Evolutionary conservation across 35 echinoderm and acorn worm species (phyloP), one percentile per base, ranked within the genome.

Genomic region (Eucidaris tribuloides): DNA sequence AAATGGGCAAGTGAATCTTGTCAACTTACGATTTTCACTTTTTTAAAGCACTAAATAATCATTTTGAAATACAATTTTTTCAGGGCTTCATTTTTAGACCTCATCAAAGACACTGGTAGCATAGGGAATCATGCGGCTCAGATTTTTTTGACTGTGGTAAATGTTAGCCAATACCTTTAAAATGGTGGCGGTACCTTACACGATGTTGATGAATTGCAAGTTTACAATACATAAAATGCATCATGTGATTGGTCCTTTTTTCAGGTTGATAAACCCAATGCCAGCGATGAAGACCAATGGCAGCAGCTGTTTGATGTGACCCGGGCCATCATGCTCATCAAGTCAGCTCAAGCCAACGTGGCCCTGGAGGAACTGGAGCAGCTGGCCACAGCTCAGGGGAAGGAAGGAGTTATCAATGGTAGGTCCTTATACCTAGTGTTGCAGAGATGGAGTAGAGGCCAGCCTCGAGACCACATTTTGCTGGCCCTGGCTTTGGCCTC

Each of bases 291-390:
- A 7, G 93, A 96, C 3, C 74, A 81, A 39, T 46, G 85, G 46
- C 59, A 82, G 31, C 77, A 93, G 83, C 62, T 99, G 46, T 99
- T 92, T 76, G 91, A 99, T 56, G 82, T 93, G 3, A 76, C 84
- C 14, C 83, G 83, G 59, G 62, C 96, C 17, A 83, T 99, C 29
- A 93, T 99, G 96, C 87, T 83, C 65, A 64, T 93, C 6, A 99
- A 99, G 81, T 78, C 55, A 0, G 76, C 87, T 3, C 90, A 99
- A 41, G 96, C 90, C 5, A 70, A 77, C 0, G 86, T 91, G 3
- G 96, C 90, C 6, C 70, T 93, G 7, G 96, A 99, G 18, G 90
- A 93, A 56, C 91, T 99, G 2, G 96, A 99, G 46, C 85, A 90
- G 40, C 65, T 99, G 79, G 90, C 94, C 15, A 81, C 79, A 42